Base-by-base conservation (phyloP, 2,797 vertebrate species). In the Hydrocynus forskahlii region DNA sequence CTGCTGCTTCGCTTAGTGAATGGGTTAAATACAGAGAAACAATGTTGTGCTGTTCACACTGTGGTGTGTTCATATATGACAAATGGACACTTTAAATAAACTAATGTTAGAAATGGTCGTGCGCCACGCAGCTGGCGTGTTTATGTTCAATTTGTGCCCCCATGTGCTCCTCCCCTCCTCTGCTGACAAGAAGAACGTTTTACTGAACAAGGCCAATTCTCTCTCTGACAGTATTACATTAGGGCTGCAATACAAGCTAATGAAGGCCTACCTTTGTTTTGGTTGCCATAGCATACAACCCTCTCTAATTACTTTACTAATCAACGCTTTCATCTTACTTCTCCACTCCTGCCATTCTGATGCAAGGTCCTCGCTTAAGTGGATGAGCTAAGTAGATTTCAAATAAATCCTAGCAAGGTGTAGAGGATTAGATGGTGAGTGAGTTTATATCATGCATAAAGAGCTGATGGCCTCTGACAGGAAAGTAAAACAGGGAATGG, bases 261-360 rank as follows among this genome's bases (percentile, higher is more conserved):
- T 74, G 17, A 29, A 48, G 54, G 35, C 10, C 40, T n/a, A 13
- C 5, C 48, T 45, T 80, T 67, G 21, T 59, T 75, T 80, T 6
- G 23, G 71, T 75, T 68, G 50, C 79, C 62, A 63, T 67, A 63
- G 63, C 10, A 50, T 29, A 75, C 50, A 59, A 74, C 50, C 48
- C 63, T 19, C 25, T 40, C 40, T 67, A 50, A 75, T 75, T 23
- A 50, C 19, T 80, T 80, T 68, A n/a, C n/a, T 75, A 48, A 80
- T 80, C 52, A 63, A 43, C 68, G 62, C 79, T 59, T 75, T 75
- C 73, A 71, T 80, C 62, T 50, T n/a, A 29, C 48, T 45, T 68
- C 52, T 73, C 59, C 60, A 52, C 48, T 79, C 64, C 60, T 43
- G n/a, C 54, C 14, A 29, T 19, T 80, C 60, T 80, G 78, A 80